phyloP scores from a whole-genome alignment of 2,888 invertebrate genomes.

The Yponomeuta sedellus region DNA sequence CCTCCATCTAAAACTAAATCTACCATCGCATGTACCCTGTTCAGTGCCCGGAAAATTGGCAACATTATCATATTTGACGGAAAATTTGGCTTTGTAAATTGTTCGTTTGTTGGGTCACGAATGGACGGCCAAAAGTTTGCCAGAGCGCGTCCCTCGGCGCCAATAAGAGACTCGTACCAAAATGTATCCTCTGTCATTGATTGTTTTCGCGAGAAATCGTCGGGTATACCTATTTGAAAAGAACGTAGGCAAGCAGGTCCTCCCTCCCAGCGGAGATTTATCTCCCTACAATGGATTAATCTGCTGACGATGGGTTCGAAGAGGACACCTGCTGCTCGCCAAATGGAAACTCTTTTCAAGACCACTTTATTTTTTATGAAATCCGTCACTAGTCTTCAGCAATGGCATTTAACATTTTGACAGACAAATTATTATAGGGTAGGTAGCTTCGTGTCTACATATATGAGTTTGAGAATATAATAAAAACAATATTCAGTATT shows the following conservation, averaged over 20 bases:
- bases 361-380: constrained; percentile 27
- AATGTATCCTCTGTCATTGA: constrained; percentile 10
- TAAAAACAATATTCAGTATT: not conserved
- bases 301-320: constrained; percentile 62
- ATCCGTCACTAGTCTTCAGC: not conserved
- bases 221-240: constrained; percentile 30
- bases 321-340: constrained; percentile 62
- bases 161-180: constrained; percentile 10
- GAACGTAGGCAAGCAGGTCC: constrained; percentile 42
- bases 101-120: constrained; percentile 13
- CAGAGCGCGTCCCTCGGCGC: constrained; percentile 4
- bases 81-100: constrained; percentile 14
- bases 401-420: not conserved
- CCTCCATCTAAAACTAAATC: constrained; percentile 6
- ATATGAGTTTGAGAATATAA: not conserved
- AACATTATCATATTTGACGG: constrained; percentile 13
- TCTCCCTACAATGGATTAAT: constrained; percentile 59
- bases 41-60: constrained; percentile 6
- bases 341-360: constrained; percentile 50
- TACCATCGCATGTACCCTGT: not conserved
- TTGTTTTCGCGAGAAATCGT: constrained; percentile 8
- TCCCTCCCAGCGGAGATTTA: constrained; percentile 49
- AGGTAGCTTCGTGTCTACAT: not conserved
- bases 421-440: not conserved
- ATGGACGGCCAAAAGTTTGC: constrained; percentile 9